Conservation (phyloP, 2,113 vertebrate species). For the human (Homo sapiens) region GRCh38 chr15:94734001-94734500, state of each 20-base stretch:
- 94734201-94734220: neutral
- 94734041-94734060: neutral
- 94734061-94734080: neutral
- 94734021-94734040: neutral
- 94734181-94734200: neutral
- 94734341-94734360: neutral
- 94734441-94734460: neutral
- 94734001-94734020: neutral
- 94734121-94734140: neutral
- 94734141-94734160: neutral
- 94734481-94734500: neutral
- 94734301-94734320: neutral
- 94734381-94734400: neutral
- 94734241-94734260: neutral
- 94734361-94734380: neutral
- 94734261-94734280: neutral
- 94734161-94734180: neutral
- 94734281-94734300: neutral
- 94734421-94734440: neutral
- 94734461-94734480: neutral
- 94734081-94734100: neutral
- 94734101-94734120: neutral
- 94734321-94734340: too few relatives aligned
- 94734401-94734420: neutral
- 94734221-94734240: neutral